A percentile compares a stretch with the other conserved stretches of the same genome.
Conservation (phyloP, 2,113 vertebrate genomes). For the Himantopus leucocephalus region DNA sequence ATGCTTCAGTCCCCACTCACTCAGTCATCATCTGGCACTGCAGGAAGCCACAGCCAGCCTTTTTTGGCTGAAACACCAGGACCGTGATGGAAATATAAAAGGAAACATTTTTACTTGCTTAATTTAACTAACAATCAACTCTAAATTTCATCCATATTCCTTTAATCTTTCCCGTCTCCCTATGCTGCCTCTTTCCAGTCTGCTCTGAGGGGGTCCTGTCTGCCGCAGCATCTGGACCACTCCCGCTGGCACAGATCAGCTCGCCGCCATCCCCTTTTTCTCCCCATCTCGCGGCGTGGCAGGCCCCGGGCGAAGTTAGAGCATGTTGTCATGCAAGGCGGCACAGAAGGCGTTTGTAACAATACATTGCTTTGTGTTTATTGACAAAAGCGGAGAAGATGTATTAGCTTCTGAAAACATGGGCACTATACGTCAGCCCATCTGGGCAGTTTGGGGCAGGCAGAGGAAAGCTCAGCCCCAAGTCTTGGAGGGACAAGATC, state of each 20-base stretch:
- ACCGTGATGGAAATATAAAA: neutral
- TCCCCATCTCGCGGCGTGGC: accelerated
- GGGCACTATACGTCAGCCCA: neutral
- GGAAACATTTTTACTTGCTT: neutral
- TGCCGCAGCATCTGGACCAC: neutral
- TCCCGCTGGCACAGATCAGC: neutral
- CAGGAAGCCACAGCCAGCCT: neutral
- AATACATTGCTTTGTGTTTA: neutral
- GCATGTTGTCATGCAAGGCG: neutral
- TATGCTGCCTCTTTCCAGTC: neutral
- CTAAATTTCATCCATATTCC: neutral
- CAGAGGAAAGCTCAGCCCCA: neutral
- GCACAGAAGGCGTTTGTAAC: neutral
- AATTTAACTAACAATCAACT: neutral
- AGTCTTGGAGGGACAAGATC: neutral
- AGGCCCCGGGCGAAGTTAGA: neutral
- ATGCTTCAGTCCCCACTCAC: neutral
- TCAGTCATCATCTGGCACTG: neutral
- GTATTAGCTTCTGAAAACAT: neutral
- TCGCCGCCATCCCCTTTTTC: neutral
- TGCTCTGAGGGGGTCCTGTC: neutral
- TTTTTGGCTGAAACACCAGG: neutral
- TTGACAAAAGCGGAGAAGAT: neutral
- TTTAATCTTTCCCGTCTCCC: neutral
- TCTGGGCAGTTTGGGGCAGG: neutral